Evolutionary conservation across 2,888 invertebrate genomes (phyloP), one percentile per base, ranked within the genome.

Genomic region (Volucella zonaria): DNA sequence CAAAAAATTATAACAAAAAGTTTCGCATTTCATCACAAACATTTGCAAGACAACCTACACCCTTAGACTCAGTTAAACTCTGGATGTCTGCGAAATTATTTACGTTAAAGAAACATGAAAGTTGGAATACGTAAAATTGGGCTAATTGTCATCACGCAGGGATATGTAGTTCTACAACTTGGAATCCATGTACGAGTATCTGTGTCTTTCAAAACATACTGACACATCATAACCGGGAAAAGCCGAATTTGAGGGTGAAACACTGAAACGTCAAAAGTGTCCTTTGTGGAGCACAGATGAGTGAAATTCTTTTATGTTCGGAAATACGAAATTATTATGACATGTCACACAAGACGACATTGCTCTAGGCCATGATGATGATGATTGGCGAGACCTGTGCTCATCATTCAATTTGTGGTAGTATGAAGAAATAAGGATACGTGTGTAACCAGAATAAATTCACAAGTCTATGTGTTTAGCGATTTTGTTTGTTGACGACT

Each of bases 111-210:
- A 75, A 80, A 71, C 83, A 79, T 80, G 80, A 83, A 80, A 66
- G 75, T 51, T 56, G 23, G 15, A 64, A 51, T 38, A 31, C 6
- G 31, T 31, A 31, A 58, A 82, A 80, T 83, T 83, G 83, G 80
- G 83, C 83, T 83, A 83, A 83, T 83, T 80, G 80, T 80, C 83
- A 71, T 66, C 59, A 80, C 80, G 61, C 82, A 82, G 81, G 74
- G 18, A 23, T 23, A 23, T 78, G 74, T 23, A 73, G 74, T 51
- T 56, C 61, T 77, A 51, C 49, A 64, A 64, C 76, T 23, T 31
- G 6, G 4, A 31, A 6, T 31, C 6, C 31, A 6, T 31, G 31
- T 31, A 31, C 31, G 4, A 31, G 49, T 52, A 62, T 68, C 71
- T 54, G 47, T 43, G 49, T 54, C 54, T 64, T 64, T 70, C 23